A percentile compares a stretch with the other conserved stretches of the same genome.
These are phyloP conservation scores for Sceloporus undulatus DNA, from an alignment of 2,113 vertebrate genomes.

Conservation along the genomic window DNA sequence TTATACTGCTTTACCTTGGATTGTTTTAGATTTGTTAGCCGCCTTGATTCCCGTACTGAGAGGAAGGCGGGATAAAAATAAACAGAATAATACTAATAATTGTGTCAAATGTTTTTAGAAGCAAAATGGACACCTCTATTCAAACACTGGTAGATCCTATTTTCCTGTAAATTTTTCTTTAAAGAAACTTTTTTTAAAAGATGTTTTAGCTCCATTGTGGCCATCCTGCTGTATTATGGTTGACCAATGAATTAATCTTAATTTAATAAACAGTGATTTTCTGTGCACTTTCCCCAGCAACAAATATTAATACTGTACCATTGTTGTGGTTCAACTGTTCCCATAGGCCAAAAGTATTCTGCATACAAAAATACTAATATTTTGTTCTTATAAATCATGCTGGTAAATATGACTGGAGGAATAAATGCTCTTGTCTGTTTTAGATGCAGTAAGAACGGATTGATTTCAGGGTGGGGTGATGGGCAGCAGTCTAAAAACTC, in stretches of 20 bases:
- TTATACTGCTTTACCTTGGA: too few relatives aligned
- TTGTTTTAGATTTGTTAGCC: too few relatives aligned
- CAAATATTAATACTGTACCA: too few relatives aligned
- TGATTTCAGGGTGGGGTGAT: too few relatives aligned
- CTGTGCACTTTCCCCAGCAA: constrained; percentile 35
- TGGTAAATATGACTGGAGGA: background rate
- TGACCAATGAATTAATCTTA: constrained; percentile 51
- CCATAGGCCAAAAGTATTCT: constrained; percentile 52
- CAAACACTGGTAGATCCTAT: constrained; percentile 12
- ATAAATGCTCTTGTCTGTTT: background rate
- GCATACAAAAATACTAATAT: constrained; percentile 33
- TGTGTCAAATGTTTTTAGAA: constrained; percentile 18
- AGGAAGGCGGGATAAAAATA: too few relatives aligned
- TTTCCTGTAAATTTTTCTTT: constrained; percentile 34
- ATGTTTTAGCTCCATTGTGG: constrained; percentile 37
- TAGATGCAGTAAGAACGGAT: too few relatives aligned
- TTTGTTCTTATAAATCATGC: constrained; percentile 46
- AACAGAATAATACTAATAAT: background rate
- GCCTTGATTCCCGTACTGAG: too few relatives aligned
- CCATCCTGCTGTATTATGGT: constrained; percentile 23
- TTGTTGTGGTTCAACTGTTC: constrained; percentile 16
- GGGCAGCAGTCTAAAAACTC: too few relatives aligned
- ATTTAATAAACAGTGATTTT: constrained; percentile 52
- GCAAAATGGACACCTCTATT: constrained; percentile 37
- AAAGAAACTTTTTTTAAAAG: constrained; percentile 9